phyloP scores from a whole-genome alignment of 2,113 vertebrate genomes.

The Verasper variegatus region DNA sequence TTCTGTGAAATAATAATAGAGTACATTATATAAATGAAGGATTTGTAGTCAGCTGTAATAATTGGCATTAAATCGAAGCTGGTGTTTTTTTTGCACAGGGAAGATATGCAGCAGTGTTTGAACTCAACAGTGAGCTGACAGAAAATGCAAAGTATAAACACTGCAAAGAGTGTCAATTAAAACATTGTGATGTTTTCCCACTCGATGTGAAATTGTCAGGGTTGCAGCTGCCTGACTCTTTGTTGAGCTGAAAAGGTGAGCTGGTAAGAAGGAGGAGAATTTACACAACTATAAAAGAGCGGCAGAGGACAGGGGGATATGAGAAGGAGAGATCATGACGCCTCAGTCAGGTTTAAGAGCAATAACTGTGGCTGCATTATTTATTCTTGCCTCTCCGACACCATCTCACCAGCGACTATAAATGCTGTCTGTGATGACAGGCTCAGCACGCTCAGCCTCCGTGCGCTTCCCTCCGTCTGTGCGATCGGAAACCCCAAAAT shows the following conservation, averaged over 20 bases:
- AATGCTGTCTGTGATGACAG: slow-evolving; percentile 37
- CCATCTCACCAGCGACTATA: slow-evolving; percentile 28
- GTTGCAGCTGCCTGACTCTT: slow-evolving; percentile 4
- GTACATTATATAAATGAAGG: not conserved
- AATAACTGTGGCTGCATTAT: not conserved
- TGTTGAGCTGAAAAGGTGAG: too few relatives aligned
- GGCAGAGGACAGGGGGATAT: not conserved
- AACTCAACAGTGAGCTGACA: not conserved
- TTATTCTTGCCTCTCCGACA: not conserved
- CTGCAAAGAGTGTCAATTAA: slow-evolving; percentile 30
- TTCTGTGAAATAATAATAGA: slow-evolving; percentile 21
- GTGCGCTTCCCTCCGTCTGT: slow-evolving; percentile 15
- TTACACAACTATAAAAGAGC: not conserved
- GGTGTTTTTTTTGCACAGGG: not conserved
- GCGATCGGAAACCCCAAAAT: slow-evolving; percentile 51
- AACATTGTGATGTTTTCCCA: slow-evolving; percentile 17
- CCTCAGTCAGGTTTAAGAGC: not conserved
- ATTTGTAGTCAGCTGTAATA: not conserved
- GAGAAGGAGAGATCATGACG: not conserved
- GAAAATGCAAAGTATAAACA: slow-evolving; percentile 15
- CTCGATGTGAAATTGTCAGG: slow-evolving; percentile 29
- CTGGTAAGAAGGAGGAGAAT: not conserved
- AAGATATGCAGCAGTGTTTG: not conserved
- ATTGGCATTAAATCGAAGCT: slow-evolving; percentile 34
- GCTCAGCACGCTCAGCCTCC: not conserved